Conservation (phyloP, 2,888 invertebrate genomes). For the Drosophila cognata region DNA sequence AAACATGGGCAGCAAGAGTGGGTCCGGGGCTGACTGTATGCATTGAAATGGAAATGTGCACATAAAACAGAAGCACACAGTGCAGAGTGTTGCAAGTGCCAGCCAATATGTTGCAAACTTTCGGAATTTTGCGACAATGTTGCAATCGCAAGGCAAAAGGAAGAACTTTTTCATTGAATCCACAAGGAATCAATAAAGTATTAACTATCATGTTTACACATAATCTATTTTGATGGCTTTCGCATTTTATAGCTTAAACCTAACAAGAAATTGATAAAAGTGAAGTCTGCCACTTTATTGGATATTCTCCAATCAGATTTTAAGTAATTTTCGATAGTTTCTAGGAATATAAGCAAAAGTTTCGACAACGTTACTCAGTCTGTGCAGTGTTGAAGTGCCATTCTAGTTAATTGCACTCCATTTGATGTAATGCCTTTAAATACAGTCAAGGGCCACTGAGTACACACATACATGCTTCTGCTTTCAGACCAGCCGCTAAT, state of each 20-base stretch:
- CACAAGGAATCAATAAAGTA: constrained; percentile 28
- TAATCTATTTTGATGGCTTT: background rate
- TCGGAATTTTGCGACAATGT: constrained; percentile 37
- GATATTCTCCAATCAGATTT: background rate
- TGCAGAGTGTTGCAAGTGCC: constrained; percentile 26
- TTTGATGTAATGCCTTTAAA: constrained; percentile 16
- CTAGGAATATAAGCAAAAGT: background rate
- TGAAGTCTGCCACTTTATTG: background rate
- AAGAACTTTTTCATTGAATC: constrained; percentile 8
- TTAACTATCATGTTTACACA: constrained; percentile 2
- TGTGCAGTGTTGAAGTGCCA: background rate
- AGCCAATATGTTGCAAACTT: constrained; percentile 39
- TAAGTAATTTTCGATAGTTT: background rate
- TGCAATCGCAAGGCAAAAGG: constrained; percentile 21
- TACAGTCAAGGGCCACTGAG: constrained; percentile 4
- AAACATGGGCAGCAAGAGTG: background rate
- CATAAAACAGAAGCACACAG: constrained; percentile 34
- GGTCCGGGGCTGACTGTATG: constrained; percentile 8
- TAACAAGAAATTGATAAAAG: background rate
- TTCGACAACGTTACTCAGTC: background rate
- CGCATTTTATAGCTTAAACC: too few relatives aligned
- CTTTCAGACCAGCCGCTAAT: constrained; percentile 54
- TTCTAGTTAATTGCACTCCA: constrained; percentile 13
- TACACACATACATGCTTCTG: constrained; percentile 3
- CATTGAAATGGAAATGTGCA: constrained; percentile 46